phyloP scores from a whole-genome alignment of 2,888 invertebrate genomes.

The Danaus chrysippus region DNA sequence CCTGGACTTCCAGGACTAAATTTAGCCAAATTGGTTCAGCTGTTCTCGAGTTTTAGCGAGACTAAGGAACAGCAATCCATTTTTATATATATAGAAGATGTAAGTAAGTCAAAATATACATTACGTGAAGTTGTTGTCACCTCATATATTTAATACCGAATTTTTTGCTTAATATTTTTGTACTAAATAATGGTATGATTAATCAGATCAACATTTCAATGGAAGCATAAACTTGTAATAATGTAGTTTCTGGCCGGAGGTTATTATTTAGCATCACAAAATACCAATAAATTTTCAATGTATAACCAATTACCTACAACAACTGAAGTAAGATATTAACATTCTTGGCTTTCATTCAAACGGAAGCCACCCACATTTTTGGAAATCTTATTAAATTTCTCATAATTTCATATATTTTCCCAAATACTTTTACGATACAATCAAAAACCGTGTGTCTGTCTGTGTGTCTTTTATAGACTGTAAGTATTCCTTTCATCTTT shows the following conservation, averaged over 20 bases:
- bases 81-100: no score
- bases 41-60: no score
- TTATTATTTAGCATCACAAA: slow-evolving; percentile 8
- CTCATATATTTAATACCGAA: no score
- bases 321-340: slow-evolving; percentile 40
- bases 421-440: slow-evolving; percentile 15
- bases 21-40: no score
- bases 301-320: slow-evolving; percentile 22
- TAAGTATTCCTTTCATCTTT: slow-evolving; percentile 10
- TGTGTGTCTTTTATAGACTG: slow-evolving; percentile 1
- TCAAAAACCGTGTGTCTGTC: slow-evolving; percentile 4
- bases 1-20: no score
- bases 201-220: not conserved
- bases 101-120: no score
- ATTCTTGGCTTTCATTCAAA: slow-evolving; percentile 53
- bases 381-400: slow-evolving; percentile 30
- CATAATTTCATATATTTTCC: slow-evolving; percentile 20
- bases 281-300: slow-evolving; percentile 5
- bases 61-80: no score
- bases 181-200: not conserved
- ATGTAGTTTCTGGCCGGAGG: slow-evolving; percentile 6
- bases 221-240: slow-evolving; percentile 2
- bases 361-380: slow-evolving; percentile 42
- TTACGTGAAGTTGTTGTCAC: no score
- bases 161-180: no score